phyloP scores from a whole-genome alignment of 2,888 invertebrate genomes.

The Habrosyne pyritoides region DNA sequence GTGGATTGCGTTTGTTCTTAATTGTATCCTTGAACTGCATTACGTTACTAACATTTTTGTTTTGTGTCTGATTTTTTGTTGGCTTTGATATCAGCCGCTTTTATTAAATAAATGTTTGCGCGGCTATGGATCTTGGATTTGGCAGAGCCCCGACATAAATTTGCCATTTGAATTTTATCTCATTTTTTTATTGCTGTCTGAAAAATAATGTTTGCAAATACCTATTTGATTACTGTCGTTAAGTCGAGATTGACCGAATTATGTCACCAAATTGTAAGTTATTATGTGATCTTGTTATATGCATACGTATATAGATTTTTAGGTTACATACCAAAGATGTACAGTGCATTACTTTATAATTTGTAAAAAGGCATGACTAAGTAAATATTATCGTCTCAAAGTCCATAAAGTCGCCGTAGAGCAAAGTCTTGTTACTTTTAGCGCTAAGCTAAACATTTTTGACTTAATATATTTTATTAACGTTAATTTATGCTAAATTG shows the following conservation, averaged over 20 bases:
- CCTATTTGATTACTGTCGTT: neutral
- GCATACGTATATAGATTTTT: no score
- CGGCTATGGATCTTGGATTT: neutral
- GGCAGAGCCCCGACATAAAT: neutral
- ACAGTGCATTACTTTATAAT: no score
- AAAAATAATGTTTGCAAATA: neutral
- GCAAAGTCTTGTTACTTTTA: neutral
- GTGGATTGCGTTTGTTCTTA: conserved; percentile 26
- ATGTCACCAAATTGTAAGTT: neutral
- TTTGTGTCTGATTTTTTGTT: neutral
- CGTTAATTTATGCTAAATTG: conserved; percentile 4
- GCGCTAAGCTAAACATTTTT: conserved; percentile 3
- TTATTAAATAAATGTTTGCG: neutral
- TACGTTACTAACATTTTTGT: neutral
- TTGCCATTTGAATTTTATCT: neutral
- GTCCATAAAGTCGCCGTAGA: no score
- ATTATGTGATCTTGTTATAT: neutral
- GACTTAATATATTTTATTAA: neutral
- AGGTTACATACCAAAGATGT: no score
- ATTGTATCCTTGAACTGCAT: conserved; percentile 14
- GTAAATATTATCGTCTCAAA: no score
- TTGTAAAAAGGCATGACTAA: no score
- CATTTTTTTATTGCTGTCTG: neutral
- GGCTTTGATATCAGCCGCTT: neutral
- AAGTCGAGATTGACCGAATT: neutral